Evolutionary conservation across 2,888 invertebrate species (phyloP).

Genomic region (Ormia ochracea): DNA sequence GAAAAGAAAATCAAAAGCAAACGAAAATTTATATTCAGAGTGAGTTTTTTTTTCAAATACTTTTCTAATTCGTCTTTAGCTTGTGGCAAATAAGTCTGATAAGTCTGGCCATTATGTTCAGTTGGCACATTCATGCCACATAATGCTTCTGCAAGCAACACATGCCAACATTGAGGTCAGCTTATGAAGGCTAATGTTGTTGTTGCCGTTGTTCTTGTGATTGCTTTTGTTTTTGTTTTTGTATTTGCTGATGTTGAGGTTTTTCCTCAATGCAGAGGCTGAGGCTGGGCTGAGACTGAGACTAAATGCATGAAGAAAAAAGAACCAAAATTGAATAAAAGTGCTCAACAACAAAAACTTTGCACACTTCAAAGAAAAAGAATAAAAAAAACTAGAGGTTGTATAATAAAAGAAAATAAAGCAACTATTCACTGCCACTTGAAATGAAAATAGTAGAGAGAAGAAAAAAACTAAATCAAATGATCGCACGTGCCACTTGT

Average conservation of each 20-base stretch:
- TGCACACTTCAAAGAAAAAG: constrained; percentile 5
- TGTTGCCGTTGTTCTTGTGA: not conserved
- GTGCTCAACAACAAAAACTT: not conserved
- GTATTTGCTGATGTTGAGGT: constrained; percentile 15
- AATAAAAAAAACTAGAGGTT: constrained; percentile 8
- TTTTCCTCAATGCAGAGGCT: constrained; percentile 42
- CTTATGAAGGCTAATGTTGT: constrained; percentile 56
- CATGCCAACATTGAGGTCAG: constrained; percentile 55
- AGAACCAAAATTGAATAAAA: not conserved
- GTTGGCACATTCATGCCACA: constrained; percentile 43
- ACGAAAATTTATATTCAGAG: constrained; percentile 2
- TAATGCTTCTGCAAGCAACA: constrained; percentile 35
- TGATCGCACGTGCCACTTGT: constrained; percentile 62
- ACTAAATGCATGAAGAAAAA: not conserved
- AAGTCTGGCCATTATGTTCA: constrained; percentile 12
- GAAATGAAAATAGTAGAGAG: constrained; percentile 22
- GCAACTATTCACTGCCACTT: constrained; percentile 29
- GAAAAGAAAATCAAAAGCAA: too few species aligned
- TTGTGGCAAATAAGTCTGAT: constrained; percentile 42
- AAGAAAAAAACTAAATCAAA: constrained; percentile 56
- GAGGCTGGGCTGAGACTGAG: constrained; percentile 43
- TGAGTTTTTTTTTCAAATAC: not conserved
- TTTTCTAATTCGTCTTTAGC: constrained; percentile 8
- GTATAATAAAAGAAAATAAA: constrained; percentile 40
- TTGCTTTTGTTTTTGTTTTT: constrained; percentile 3